These are phyloP conservation scores for Promerops cafer DNA, from an alignment of 2,113 vertebrate species.

Conservation along the genomic window DNA sequence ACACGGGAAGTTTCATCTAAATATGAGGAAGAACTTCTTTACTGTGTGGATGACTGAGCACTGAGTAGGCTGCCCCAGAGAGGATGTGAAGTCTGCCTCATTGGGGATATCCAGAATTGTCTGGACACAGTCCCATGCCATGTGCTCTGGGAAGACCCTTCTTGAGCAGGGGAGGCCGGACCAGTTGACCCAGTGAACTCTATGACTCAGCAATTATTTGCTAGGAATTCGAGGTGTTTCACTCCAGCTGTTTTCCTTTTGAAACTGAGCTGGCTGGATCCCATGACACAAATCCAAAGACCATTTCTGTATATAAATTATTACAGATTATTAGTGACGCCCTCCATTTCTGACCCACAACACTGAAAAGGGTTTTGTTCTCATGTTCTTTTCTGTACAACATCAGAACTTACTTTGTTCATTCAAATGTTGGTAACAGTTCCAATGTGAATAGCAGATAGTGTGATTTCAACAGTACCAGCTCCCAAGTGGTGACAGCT, in stretches of 20 bases:
- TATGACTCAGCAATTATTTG: not conserved
- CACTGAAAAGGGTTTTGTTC: not conserved
- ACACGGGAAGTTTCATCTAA: not conserved
- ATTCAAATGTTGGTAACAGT: not conserved
- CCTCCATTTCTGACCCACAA: not conserved
- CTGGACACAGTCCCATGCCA: not conserved
- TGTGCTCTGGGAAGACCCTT: not conserved
- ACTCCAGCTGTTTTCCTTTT: not conserved
- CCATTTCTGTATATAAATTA: not conserved
- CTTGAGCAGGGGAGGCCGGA: not conserved
- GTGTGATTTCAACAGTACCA: not conserved
- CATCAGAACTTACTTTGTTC: not conserved
- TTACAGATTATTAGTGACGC: not conserved
- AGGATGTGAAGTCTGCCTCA: not conserved
- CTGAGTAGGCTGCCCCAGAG: not conserved
- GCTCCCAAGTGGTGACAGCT: not conserved
- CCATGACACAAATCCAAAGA: not conserved
- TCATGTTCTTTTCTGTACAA: not conserved
- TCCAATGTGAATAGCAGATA: not conserved
- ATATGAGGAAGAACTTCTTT: not conserved
- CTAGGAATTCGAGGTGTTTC: not conserved
- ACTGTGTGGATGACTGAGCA: not conserved
- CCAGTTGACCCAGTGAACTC: not conserved
- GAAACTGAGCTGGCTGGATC: not conserved
- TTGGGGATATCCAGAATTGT: not conserved